Percentiles rank a stretch among this genome's conserved stretches.
These are phyloP conservation scores for Oligia strigilis DNA, from an alignment of 2,888 invertebrate genomes.

Conservation along the genomic window DNA sequence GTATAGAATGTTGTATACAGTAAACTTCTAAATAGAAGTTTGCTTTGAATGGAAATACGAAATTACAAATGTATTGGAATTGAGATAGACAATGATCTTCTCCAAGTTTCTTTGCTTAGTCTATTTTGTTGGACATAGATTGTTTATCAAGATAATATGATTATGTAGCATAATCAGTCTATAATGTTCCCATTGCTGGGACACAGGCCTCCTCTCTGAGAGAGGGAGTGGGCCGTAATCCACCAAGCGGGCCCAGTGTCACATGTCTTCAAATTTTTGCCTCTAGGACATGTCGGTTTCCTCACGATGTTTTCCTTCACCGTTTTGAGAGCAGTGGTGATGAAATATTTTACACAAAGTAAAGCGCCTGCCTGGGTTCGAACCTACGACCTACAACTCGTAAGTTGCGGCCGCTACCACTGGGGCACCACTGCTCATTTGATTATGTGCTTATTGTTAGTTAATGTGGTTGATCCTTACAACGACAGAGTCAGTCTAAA, in stretches of 20 bases:
- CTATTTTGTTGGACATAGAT: background rate
- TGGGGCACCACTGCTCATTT: background rate
- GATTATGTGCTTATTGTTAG: background rate
- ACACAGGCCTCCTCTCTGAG: background rate
- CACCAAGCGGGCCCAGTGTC: background rate
- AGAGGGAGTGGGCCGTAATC: background rate
- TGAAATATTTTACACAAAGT: background rate
- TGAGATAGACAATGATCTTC: background rate
- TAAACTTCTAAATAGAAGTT: background rate
- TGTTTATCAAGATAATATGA: background rate
- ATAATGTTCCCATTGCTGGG: background rate
- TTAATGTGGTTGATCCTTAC: background rate
- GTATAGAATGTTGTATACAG: background rate
- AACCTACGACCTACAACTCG: background rate
- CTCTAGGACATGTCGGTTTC: background rate
- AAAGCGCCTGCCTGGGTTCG: background rate
- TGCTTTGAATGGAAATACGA: background rate
- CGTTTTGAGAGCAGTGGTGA: background rate
- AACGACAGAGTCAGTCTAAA: background rate
- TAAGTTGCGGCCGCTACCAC: background rate
- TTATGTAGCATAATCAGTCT: background rate
- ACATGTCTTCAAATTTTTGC: background rate
- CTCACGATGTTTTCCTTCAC: background rate
- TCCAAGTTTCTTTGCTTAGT: background rate
- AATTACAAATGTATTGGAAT: background rate